Evolutionary conservation across 2,888 invertebrate genomes (phyloP).

Genomic region (Tenthredo mesomela): DNA sequence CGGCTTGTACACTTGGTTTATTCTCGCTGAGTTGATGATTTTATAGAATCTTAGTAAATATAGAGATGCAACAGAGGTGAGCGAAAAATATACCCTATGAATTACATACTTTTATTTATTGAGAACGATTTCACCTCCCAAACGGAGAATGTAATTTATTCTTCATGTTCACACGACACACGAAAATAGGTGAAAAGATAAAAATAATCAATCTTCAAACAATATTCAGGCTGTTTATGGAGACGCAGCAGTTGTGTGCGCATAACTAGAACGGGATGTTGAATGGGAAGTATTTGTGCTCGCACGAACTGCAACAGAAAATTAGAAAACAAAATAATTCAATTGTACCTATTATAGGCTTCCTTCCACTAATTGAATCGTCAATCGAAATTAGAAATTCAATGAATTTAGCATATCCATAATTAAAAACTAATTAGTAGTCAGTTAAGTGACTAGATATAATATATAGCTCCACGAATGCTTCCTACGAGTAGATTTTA

Average conservation of each 20-base stretch:
- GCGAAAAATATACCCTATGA: not conserved
- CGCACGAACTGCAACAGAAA: slow-evolving; percentile 78
- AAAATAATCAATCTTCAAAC: not conserved
- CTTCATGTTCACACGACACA: not conserved
- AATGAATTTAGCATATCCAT: not conserved
- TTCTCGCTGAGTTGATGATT: no score
- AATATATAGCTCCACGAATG: no score
- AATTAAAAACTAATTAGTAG: not conserved
- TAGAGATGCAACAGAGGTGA: no score
- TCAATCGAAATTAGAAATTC: not conserved
- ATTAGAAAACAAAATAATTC: not conserved
- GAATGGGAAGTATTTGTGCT: slow-evolving; percentile 80
- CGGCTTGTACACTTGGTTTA: no score
- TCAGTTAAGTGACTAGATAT: not conserved
- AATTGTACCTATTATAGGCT: not conserved
- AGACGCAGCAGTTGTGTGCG: not conserved
- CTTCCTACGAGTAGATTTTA: not conserved
- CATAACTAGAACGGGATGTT: slow-evolving; percentile 75
- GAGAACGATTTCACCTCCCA: not conserved
- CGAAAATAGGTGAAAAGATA: not conserved
- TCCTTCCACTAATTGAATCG: not conserved
- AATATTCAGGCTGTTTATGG: not conserved
- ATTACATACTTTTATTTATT: not conserved
- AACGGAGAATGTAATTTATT: not conserved
- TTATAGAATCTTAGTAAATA: not conserved